These are phyloP conservation scores for Etheostoma spectabile DNA, from an alignment of 2,113 vertebrate genomes.

Conservation along the genomic window DNA sequence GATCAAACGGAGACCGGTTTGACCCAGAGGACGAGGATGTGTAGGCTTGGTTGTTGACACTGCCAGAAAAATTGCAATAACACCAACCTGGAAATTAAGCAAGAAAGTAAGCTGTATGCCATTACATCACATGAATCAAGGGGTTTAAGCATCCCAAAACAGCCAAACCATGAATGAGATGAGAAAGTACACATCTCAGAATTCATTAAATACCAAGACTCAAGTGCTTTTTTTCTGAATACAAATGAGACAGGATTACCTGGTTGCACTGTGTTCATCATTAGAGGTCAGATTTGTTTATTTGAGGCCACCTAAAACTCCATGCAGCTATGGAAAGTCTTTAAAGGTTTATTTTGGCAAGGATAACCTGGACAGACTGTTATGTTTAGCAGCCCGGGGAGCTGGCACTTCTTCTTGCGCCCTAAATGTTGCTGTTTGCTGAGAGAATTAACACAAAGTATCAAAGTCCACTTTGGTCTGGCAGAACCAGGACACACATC, in stretches of 20 bases:
- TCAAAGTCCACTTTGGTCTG: conserved; percentile 60
- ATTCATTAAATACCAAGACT: not conserved
- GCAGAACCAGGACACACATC: conserved; percentile 56
- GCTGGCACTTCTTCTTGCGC: not conserved
- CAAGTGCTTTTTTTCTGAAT: not conserved
- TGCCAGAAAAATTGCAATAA: conserved; percentile 36
- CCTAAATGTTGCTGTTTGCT: conserved; percentile 77
- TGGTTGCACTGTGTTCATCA: not conserved
- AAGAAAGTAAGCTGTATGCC: not conserved
- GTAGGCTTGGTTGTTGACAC: conserved; percentile 14
- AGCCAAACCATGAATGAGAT: not conserved
- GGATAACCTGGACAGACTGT: not conserved
- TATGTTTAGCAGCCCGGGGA: not conserved
- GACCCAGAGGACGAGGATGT: conserved; percentile 25
- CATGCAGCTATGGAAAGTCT: not conserved
- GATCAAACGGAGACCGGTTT: conserved; percentile 47
- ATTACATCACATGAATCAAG: conserved; percentile 12
- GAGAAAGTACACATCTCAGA: not conserved
- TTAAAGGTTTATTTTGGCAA: not conserved
- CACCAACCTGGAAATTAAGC: conserved; percentile 1
- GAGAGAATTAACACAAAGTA: conserved; percentile 75
- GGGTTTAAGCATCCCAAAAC: not conserved
- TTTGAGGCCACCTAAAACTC: not conserved
- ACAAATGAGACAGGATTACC: not conserved
- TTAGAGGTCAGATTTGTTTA: not conserved